Percentiles rank a stretch among this genome's conserved stretches.
Conservation (phyloP, 2,113 vertebrate species). For the Chaetodon trifascialis region DNA sequence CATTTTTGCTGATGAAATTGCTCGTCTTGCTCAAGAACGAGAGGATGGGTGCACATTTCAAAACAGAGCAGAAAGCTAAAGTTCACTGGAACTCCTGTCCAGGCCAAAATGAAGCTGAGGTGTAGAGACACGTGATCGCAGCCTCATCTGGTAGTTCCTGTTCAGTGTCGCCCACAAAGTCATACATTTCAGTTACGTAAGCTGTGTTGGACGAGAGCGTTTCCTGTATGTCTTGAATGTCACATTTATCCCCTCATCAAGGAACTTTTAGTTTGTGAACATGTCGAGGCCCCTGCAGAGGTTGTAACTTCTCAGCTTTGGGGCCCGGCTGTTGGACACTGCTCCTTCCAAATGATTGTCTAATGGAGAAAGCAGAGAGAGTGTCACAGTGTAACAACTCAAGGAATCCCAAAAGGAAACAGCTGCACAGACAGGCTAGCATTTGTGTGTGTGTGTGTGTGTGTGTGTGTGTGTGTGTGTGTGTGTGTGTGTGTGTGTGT, state of each 20-base stretch:
- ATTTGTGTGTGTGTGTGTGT: slow-evolving; percentile 70
- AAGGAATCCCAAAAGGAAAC: slow-evolving; percentile 76
- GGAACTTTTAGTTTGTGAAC: not conserved
- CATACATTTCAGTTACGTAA: not conserved
- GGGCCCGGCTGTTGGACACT: not conserved
- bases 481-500: slow-evolving; percentile 42
- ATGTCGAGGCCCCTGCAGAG: not conserved
- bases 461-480: slow-evolving; percentile 69
- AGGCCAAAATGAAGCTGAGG: not conserved
- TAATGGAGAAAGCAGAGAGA: slow-evolving; percentile 62
- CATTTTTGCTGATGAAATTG: slow-evolving; percentile 40
- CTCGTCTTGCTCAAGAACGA: slow-evolving; percentile 54
- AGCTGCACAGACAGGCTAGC: slow-evolving; percentile 73
- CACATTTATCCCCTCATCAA: not conserved
- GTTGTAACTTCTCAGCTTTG: not conserved
- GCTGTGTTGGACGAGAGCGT: not conserved
- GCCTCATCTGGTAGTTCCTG: not conserved
- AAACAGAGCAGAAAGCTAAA: slow-evolving; percentile 42
- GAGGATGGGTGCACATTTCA: slow-evolving; percentile 11
- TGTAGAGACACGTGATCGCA: not conserved
- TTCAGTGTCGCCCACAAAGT: not conserved
- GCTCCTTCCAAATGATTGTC: slow-evolving; percentile 33
- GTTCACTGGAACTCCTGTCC: slow-evolving; percentile 22
- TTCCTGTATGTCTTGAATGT: slow-evolving; percentile 7
- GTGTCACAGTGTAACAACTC: slow-evolving; percentile 68